Evolutionary conservation across 2,888 invertebrate genomes (phyloP).

Genomic region (Agonopterix alstromeriana): DNA sequence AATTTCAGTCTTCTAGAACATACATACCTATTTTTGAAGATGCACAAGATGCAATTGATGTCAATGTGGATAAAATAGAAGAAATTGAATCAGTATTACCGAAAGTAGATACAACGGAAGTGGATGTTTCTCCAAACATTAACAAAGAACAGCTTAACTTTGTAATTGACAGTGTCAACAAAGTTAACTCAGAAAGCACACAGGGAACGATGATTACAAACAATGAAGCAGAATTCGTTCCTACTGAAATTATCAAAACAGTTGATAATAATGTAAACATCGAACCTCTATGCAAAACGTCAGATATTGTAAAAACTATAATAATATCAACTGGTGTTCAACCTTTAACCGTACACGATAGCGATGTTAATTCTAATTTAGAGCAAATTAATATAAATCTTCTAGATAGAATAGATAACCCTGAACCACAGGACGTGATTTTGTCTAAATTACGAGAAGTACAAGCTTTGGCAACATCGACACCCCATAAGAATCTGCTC

Average conservation of each 20-base stretch:
- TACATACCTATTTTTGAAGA: constrained; percentile 48
- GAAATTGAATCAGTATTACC: not conserved
- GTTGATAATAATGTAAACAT: not conserved
- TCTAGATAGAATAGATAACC: constrained; percentile 4
- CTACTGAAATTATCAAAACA: not conserved
- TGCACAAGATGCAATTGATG: constrained; percentile 47
- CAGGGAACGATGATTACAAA: not conserved
- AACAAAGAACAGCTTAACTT: not conserved
- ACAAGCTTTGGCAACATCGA: constrained; percentile 54
- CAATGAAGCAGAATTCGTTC: not conserved
- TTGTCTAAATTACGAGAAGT: constrained; percentile 4
- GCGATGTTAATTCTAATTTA: not conserved
- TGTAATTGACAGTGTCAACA: not conserved
- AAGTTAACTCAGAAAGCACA: too few species aligned
- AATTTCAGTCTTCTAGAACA: constrained; percentile 14
- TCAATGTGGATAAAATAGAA: constrained; percentile 9
- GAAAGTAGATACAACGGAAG: too few species aligned
- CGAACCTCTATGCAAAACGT: constrained; percentile 14
- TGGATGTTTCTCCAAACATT: not conserved
- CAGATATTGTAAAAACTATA: constrained; percentile 38
- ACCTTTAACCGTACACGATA: constrained; percentile 9
- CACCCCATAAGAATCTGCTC: constrained; percentile 39
- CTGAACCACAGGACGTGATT: too few species aligned
- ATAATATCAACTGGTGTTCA: constrained; percentile 50
- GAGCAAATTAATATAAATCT: constrained; percentile 3